Evolutionary conservation across 2,888 invertebrate genomes (phyloP).

Genomic region (Drosophila phalerata): DNA sequence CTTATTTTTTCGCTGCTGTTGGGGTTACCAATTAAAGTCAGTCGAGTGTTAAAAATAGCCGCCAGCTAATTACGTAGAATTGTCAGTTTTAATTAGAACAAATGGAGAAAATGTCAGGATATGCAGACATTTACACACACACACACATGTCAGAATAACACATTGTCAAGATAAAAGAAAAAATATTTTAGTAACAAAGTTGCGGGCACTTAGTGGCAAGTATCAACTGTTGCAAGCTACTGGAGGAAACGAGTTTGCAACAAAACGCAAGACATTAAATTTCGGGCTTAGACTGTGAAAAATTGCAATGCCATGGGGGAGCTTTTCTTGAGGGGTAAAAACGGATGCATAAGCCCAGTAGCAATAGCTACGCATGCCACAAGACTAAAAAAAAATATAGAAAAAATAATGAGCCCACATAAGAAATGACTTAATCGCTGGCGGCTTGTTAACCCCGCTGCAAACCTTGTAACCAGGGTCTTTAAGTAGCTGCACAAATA

Average conservation of each 20-base stretch:
- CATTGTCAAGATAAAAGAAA: conserved; percentile 73
- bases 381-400: conserved; percentile 11
- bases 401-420: conserved; percentile 74
- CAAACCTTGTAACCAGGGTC: conserved; percentile 42
- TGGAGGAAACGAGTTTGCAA: conserved; percentile 55
- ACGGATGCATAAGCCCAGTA: conserved; percentile 69
- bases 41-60: conserved; percentile 68
- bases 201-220: conserved; percentile 51
- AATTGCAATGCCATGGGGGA: conserved; percentile 48
- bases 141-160: conserved; percentile 34
- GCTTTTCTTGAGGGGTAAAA: not conserved
- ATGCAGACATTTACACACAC: conserved; percentile 9
- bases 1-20: conserved; percentile 6
- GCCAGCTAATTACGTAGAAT: conserved; percentile 80
- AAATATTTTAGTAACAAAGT: conserved; percentile 63
- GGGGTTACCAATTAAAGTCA: conserved; percentile 42
- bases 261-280: conserved; percentile 57
- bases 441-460: conserved; percentile 78
- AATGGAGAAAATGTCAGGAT: conserved; percentile 46
- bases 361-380: conserved; percentile 63
- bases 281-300: conserved; percentile 69
- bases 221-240: conserved; percentile 27
- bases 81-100: conserved; percentile 83
- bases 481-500: conserved; percentile 81
- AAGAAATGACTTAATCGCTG: conserved; percentile 83